Evolutionary conservation across 2,113 vertebrate genomes (phyloP).

Genomic region (Megaceryle maxima): DNA sequence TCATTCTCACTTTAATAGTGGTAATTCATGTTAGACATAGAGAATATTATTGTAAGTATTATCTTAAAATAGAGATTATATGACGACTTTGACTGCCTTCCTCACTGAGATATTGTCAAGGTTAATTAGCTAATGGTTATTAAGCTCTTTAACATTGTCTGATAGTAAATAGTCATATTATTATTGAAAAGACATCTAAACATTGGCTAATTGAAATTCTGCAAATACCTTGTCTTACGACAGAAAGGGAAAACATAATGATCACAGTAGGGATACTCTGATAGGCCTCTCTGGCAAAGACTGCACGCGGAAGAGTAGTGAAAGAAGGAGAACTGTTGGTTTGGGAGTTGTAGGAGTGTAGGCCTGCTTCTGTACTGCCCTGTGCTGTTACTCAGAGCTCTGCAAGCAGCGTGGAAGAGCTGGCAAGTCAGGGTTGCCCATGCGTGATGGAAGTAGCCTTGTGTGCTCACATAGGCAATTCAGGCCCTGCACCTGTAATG

Average conservation of each 20-base stretch:
- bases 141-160: neutral
- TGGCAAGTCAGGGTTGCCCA: neutral
- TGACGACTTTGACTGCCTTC: neutral
- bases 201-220: neutral
- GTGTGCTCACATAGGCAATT: neutral
- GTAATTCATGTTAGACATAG: neutral
- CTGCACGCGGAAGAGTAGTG: accelerated
- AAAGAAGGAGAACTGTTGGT: neutral
- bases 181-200: neutral
- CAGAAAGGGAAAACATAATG: neutral
- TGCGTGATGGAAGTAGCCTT: accelerated
- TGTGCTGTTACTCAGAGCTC: accelerated
- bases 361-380: neutral
- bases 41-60: neutral
- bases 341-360: neutral
- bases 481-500: neutral
- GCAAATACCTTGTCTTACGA: neutral
- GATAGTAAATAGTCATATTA: neutral
- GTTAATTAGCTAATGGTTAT: neutral
- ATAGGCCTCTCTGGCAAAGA: neutral
- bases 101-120: neutral
- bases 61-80: neutral
- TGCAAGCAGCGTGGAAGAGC: neutral
- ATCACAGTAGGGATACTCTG: neutral
- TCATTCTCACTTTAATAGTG: neutral